phyloP scores from a whole-genome alignment of 1,140 invertebrate genomes.

The Rhopalosiphum padi region DNA sequence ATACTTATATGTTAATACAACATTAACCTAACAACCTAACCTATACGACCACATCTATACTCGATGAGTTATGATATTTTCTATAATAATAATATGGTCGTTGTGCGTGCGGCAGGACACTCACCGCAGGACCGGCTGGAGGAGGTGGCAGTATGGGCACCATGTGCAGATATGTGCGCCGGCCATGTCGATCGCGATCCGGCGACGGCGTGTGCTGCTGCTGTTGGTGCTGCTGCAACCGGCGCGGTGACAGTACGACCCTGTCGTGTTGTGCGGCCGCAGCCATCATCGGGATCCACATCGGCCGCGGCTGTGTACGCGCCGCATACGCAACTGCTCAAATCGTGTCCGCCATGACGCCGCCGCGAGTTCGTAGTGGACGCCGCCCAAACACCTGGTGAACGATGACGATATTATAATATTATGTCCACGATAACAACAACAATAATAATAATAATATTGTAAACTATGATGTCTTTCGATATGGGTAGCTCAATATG shows the following conservation, averaged over 20 bases:
- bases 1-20: no score
- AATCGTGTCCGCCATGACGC: slow-evolving; percentile 23
- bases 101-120: background rate
- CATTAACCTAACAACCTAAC: no score
- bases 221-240: slow-evolving; percentile 54
- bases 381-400: background rate
- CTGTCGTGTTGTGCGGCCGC: slow-evolving; percentile 58
- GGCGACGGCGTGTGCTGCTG: slow-evolving; percentile 40
- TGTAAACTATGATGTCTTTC: no score
- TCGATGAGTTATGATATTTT: no score
- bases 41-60: no score
- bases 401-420: background rate
- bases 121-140: background rate
- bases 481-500: no score
- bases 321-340: slow-evolving; percentile 51
- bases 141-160: slow-evolving; percentile 29
- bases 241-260: slow-evolving; percentile 57
- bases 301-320: slow-evolving; percentile 55
- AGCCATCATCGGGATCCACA: slow-evolving; percentile 60
- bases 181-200: slow-evolving; percentile 34
- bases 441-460: no score
- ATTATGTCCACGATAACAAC: background rate
- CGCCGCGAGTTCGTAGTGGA: background rate
- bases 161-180: slow-evolving; percentile 44
- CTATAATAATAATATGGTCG: no score